phyloP scores from a whole-genome alignment of 2,113 vertebrate species.

The Tautogolabrus adspersus region DNA sequence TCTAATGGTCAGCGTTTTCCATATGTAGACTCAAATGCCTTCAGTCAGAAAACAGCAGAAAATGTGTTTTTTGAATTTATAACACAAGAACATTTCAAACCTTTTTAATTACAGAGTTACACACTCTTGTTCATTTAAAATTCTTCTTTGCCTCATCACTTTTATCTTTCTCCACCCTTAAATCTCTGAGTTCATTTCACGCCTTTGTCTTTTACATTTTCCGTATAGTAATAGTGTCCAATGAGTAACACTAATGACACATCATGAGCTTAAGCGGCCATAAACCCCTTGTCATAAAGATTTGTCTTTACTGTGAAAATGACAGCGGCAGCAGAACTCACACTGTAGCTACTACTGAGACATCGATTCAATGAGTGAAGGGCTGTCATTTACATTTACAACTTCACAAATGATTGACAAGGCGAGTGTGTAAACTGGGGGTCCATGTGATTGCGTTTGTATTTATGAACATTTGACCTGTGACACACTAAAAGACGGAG shows the following conservation, averaged over 20 bases:
- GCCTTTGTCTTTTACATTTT: constrained; percentile 3
- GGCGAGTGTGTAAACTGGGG: constrained; percentile 34
- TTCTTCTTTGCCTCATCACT: too few species aligned
- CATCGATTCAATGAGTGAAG: constrained; percentile 21
- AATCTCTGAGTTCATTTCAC: background rate
- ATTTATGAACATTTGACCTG: constrained; percentile 66
- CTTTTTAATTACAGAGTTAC: too few species aligned
- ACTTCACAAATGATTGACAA: constrained; percentile 68
- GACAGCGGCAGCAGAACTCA: constrained; percentile 6
- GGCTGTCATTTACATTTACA: constrained; percentile 52
- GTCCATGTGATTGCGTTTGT: constrained; percentile 55
- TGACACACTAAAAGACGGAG: constrained; percentile 6
- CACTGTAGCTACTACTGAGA: constrained; percentile 10
- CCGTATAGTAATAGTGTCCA: constrained; percentile 38
- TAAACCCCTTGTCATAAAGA: constrained; percentile 57
- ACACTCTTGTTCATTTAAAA: too few species aligned
- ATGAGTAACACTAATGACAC: constrained; percentile 56
- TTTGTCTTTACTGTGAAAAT: constrained; percentile 22
- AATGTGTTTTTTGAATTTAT: background rate
- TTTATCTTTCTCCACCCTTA: constrained; percentile 5
- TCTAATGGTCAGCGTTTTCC: constrained; percentile 23
- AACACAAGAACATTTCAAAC: too few species aligned
- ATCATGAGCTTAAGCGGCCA: constrained; percentile 30
- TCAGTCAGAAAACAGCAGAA: background rate
- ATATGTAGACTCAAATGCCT: background rate